Base-by-base conservation (phyloP, 1,140 invertebrate species). In the Mya arenaria region DNA sequence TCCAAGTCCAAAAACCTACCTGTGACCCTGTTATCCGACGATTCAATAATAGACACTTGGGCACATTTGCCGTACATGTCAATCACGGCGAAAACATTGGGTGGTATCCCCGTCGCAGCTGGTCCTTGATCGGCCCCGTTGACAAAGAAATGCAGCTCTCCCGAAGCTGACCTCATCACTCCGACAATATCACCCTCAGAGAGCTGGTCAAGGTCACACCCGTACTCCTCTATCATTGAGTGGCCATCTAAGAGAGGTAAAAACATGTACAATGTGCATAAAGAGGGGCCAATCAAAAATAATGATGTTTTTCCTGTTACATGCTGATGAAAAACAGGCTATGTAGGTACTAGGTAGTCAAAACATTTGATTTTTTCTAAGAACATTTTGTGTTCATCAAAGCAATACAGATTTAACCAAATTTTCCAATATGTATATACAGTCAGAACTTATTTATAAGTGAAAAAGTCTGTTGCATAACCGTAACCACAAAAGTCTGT, bases 1-100 rank as follows among this genome's bases (percentile, higher is more conserved):
- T n/a, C n/a, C n/a, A n/a, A 3, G 2, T 23, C 19, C 48, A 52
- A 52, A 52, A 23, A 17, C 68, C 44, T 71, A 72, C 62, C 72
- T 32, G 4, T 83, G 28, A 55, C 68, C 69, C 66, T 82, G 69
- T 77, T 86, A 25, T 79, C 82, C 44, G 63, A 72, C 48, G 56
- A 60, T 75, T 48, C 73, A 88, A 88, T 91, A 17, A 94, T 88
- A 8, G 94, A 96, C 13, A 98, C 96, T 94, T 98, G 97, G 8
- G 97, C 96, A 93, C 97, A 98, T 92, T 98, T 97, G 1, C 97
- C 97, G 92, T 98, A 98, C 89, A 99, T 94, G 93, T 98, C 97
- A 32, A 98, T 95, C 17, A 99, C 95, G 10, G 96, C 97, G 94
- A 95, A 98, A 19, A 98, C 94, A 52, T 94, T 93, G 19, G 94